These are phyloP conservation scores for Meloe dianella DNA, from an alignment of 2,888 invertebrate genomes.

Conservation along the genomic window DNA sequence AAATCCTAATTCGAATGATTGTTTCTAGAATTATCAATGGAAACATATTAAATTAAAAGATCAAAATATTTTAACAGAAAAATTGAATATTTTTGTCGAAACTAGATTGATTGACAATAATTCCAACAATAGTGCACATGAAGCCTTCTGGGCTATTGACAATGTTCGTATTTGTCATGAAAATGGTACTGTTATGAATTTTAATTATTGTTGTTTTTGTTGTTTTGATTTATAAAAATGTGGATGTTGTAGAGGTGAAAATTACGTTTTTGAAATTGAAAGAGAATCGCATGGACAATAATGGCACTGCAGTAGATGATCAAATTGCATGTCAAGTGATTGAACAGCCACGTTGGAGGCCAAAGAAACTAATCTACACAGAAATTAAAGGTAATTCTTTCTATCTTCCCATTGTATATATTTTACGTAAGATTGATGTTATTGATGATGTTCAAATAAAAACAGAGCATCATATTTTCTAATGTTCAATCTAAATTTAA, in stretches of 20 bases:
- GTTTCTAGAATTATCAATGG: conserved; percentile 48
- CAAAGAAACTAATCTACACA: conserved; percentile 41
- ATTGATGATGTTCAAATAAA: background rate
- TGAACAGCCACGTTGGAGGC: conserved; percentile 46
- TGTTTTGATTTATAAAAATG: conserved; percentile 13
- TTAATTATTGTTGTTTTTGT: conserved; percentile 7
- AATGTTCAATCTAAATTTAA: conserved; percentile 29
- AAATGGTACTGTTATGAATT: conserved; percentile 45
- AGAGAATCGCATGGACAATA: conserved; percentile 25
- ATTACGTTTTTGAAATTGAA: conserved; percentile 43
- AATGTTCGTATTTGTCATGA: conserved; percentile 52
- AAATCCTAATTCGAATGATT: conserved; percentile 10
- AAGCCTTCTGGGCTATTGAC: conserved; percentile 55
- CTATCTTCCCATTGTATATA: no score
- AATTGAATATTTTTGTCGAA: conserved; percentile 51
- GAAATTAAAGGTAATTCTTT: conserved; percentile 44
- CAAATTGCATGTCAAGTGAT: conserved; percentile 47
- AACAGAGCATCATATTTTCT: background rate
- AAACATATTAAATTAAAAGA: conserved; percentile 48
- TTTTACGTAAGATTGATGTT: background rate
- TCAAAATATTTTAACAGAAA: conserved; percentile 45
- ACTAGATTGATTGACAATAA: conserved; percentile 44
- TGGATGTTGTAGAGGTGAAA: conserved; percentile 46
- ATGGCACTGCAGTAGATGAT: conserved; percentile 31
- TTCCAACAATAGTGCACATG: conserved; percentile 28